phyloP scores from a whole-genome alignment of 2,797 vertebrate species.

The Cephalopachus bancanus region DNA sequence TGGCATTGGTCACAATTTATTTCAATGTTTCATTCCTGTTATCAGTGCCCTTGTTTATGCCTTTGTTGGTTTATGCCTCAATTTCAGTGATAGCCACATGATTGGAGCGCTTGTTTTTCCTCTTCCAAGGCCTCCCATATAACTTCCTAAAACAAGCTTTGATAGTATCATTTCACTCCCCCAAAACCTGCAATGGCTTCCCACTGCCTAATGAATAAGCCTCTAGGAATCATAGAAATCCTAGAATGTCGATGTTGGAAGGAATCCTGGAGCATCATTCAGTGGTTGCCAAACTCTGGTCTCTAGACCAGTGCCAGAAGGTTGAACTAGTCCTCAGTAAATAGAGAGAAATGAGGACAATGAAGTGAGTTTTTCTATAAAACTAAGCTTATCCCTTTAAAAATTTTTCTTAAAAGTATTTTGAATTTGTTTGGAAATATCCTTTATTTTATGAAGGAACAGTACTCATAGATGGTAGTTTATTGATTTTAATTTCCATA shows the following conservation, averaged over 20 bases:
- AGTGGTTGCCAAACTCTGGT: constrained; percentile 17
- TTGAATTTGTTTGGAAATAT: constrained; percentile 15
- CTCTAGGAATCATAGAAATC: constrained; percentile 34
- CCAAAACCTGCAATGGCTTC: not conserved
- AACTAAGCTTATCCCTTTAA: not conserved
- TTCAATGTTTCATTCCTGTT: not conserved
- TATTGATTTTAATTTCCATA: not conserved
- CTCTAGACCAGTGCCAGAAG: constrained; percentile 10
- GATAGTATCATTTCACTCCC: not conserved
- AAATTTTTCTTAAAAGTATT: not conserved
- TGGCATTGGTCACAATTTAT: not conserved
- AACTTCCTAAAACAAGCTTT: constrained; percentile 41
- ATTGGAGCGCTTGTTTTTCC: not conserved
- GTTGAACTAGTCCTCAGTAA: not conserved
- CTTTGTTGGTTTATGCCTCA: not conserved
- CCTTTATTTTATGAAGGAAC: constrained; percentile 7
- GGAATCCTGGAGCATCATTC: constrained; percentile 39
- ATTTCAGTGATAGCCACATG: not conserved
- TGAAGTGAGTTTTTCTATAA: not conserved
- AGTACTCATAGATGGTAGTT: not conserved
- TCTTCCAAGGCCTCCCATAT: constrained; percentile 21
- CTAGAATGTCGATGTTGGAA: constrained; percentile 38
- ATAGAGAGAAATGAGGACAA: constrained; percentile 15
- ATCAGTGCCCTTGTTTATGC: not conserved
- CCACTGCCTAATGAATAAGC: constrained; percentile 38